Evolutionary conservation across 1,140 invertebrate genomes (phyloP).

Genomic region (Bradysia coprophila): DNA sequence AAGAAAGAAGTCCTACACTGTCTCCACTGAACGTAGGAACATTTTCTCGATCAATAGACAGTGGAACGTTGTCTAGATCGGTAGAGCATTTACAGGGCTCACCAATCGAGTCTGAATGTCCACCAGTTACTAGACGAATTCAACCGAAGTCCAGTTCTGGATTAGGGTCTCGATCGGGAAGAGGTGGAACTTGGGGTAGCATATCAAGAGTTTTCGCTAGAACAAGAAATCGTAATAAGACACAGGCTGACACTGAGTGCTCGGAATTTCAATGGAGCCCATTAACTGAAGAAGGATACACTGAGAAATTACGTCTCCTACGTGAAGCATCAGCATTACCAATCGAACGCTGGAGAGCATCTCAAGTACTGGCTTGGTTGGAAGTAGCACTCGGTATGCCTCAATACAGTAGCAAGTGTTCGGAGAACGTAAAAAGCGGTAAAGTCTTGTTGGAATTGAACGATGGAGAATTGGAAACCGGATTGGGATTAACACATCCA

Average conservation of each 20-base stretch:
- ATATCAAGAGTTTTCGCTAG: conserved; percentile 72
- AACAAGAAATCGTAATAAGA: conserved; percentile 59
- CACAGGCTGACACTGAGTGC: conserved; percentile 26
- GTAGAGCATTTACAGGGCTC: conserved; percentile 36
- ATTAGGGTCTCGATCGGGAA: conserved; percentile 27
- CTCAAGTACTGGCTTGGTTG: conserved; percentile 83
- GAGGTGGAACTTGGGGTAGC: conserved; percentile 52
- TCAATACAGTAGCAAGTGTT: conserved; percentile 72
- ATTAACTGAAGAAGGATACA: conserved; percentile 64
- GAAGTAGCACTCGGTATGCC: conserved; percentile 87
- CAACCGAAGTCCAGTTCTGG: conserved; percentile 17
- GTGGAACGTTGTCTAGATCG: conserved; percentile 40
- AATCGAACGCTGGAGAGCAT: conserved; percentile 82
- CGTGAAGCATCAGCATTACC: conserved; percentile 71
- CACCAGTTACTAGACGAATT: conserved; percentile 24
- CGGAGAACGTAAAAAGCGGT: conserved; percentile 86
- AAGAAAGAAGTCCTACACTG: conserved; percentile 62
- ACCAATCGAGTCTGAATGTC: conserved; percentile 31
- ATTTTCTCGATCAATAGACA: conserved; percentile 56
- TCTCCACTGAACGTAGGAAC: conserved; percentile 57
- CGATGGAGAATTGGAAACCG: conserved; percentile 72
- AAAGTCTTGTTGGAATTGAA: conserved; percentile 82
- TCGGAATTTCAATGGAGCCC: conserved; percentile 44
- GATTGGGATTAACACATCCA: conserved; percentile 70
- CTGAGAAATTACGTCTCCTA: conserved; percentile 59